Base-by-base conservation (phyloP, 2,888 invertebrate species). In the Sepiola atlantica region DNA sequence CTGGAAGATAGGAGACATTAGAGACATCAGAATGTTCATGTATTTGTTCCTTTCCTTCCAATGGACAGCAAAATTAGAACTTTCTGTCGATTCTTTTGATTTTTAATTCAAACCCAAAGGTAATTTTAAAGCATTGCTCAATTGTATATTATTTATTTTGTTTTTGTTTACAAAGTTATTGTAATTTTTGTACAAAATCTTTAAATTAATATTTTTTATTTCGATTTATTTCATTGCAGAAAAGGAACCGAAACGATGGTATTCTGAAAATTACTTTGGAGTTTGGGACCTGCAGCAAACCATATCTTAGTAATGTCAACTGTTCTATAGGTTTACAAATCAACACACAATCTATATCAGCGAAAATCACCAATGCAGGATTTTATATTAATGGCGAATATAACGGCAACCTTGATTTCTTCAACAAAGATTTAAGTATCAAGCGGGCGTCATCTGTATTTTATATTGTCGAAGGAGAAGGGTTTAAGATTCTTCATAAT, bases 361-460 rank as follows among this genome's bases (percentile, higher is more conserved):
- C 35, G 6, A 92, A 92, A 92, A 92, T 92, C 55, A 92, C 92
- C n/a, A 92, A 55, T 24, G 54, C 45, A 92, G 92, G 92, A 92
- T 92, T 92, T n/a, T 92, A 55, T 45, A 32, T 92, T 54, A 92
- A 92, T n/a, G 92, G n/a, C 92, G 55, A 92, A 45, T 92, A 92
- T 55, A 92, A 55, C 8, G 45, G 54, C 14, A 55, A 92, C 28
- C 45, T 55, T 18, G 55, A 24, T 92, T 92, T 92, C 54, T 92
- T 92, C 92, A 92, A 14, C 20, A 92, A 92, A 54, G 55, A 92
- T 18, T 28, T 92, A 18, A 92, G 3, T n/a, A 92, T 92, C 14
- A 92, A 92, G 54, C 92, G 45, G 3, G 92, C 92, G 18, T 92
- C 92, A n/a, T 92, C 92, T 45, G 16, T 92, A 55, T 92, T 92